Base-by-base conservation (phyloP, 2,888 invertebrate species). In the Epistrophella euchroma region DNA sequence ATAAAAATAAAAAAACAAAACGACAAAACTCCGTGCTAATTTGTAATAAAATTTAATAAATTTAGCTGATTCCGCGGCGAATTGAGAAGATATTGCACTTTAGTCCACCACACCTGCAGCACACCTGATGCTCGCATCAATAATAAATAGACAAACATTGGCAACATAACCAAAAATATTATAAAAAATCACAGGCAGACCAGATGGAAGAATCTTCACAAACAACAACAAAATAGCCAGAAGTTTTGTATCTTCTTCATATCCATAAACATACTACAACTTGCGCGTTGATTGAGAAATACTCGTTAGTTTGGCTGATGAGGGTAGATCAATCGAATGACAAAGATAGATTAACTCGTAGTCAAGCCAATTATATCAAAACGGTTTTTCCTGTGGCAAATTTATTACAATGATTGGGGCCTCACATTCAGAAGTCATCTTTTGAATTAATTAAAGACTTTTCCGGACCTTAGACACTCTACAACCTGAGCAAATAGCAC, bases 111-210 rank as follows among this genome's bases (percentile, higher is more conserved):
- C 86, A 82, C 86, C 78, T 82, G 82, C 86, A 86, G 19, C 86
- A 74, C 82, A 77, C 77, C 64, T 78, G 82, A 78, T 74, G 86
- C 82, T 77, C 70, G 77, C 71, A 58, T 74, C 82, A 82, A 77
- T 81, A 86, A 78, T 86, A 86, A 86, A 82, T 86, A 82, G 82
- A 66, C 77, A 86, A 86, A 86, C 76, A 86, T 86, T 82, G 77
- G 70, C 64, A 82, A 78, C 78, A 82, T 86, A 78, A 77, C 82
- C 86, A 74, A 86, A 86, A 86, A 86, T 66, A 66, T 74, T 64
- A 73, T 56, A 68, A 75, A 77, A 76, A 50, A 58, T 28, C 75
- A 66, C 68, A 58, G 56, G 37, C 60, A 52, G 43, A 45, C 55
- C 50, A 52, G 37, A 68, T 52, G 68, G 77, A 77, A 81, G 85